Evolutionary conservation across 1,140 invertebrate species (phyloP), one percentile per base, ranked within the genome.

Genomic region (Caenorhabditis tropicalis): DNA sequence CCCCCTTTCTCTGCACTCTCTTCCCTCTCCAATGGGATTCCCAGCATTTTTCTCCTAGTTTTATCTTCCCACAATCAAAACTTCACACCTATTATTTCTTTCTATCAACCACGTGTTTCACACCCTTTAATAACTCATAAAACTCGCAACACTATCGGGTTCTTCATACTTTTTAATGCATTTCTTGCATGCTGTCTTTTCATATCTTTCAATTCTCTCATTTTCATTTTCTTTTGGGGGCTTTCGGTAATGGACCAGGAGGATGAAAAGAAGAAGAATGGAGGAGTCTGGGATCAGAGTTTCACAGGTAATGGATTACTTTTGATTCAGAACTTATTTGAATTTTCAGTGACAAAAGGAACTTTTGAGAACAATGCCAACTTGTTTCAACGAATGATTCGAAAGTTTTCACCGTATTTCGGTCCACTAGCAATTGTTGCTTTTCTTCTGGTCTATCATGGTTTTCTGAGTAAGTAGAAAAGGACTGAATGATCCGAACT

Each of bases 41-140:
- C 39, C 5, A 43, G 12, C 39, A 5, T 43, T 5, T 43, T 43
- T 43, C 39, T n/a, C n/a, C n/a, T n/a, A n/a, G n/a, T n/a, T n/a
- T n/a, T n/a, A n/a, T n/a, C n/a, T 16, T 46, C 43, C 2, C 9
- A 12, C 9, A 46, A 46, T 48, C 51, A 16, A 43, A 19, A 7
- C 31, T 58, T 48, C 21, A 36, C 46, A 90, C 89, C 15, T 83
- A 12, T n/a, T n/a, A n/a, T n/a, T n/a, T n/a, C n/a, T n/a, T n/a
- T n/a, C n/a, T n/a, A n/a, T n/a, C n/a, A n/a, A 12, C 88, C 88
- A 51, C 82, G 82, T 21, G 88, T 88, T 60, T 89, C 36, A 19
- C 21, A 39, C 19, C 21, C 24, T n/a, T 36, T 7, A 36, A 91
- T 86, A 88, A 86, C 10, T 39, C 15, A 29, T 49, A 79, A 80